A percentile compares a stretch with the other conserved stretches of the same genome.
phyloP scores from a whole-genome alignment of 2,797 vertebrate species.

The Pseudochirops cupreus region DNA sequence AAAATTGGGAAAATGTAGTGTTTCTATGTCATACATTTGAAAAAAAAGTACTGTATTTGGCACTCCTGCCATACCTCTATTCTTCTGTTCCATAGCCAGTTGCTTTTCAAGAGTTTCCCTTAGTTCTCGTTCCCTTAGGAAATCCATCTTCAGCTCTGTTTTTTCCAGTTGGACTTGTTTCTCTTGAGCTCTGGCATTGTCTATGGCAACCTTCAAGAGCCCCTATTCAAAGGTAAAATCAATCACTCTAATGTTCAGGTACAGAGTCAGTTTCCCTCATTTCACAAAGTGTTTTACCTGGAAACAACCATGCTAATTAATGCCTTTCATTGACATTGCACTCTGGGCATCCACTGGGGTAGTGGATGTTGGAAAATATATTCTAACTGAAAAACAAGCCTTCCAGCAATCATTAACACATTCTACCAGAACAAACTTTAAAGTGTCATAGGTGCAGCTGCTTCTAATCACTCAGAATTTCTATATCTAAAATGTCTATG shows the following conservation, averaged over 20 bases:
- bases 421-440: slow-evolving; percentile 50
- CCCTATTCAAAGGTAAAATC: slow-evolving; percentile 89
- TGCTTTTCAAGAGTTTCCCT: slow-evolving; percentile 99
- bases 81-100: slow-evolving; percentile 98
- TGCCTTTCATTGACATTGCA: slow-evolving; percentile 17
- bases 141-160: slow-evolving; percentile 99
- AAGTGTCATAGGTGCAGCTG: not conserved
- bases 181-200: slow-evolving; percentile 99
- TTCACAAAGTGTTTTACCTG: slow-evolving; percentile 53
- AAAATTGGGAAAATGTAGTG: not conserved
- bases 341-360: not conserved
- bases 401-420: slow-evolving; percentile 41
- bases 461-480: slow-evolving; percentile 28
- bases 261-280: slow-evolving; percentile 43
- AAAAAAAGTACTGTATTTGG: slow-evolving; percentile 12
- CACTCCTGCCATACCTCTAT: slow-evolving; percentile 91
- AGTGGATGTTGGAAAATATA: slow-evolving; percentile 15
- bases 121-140: slow-evolving; percentile 98
- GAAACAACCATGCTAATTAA: slow-evolving; percentile 18
- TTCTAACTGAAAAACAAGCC: not conserved
- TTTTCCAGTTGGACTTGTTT: slow-evolving; percentile 99
- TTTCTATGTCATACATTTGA: slow-evolving; percentile 6
- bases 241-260: slow-evolving; percentile 58
- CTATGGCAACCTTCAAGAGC: slow-evolving; percentile 98
- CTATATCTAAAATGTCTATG: slow-evolving; percentile 30